Conservation (phyloP, 2,797 vertebrate species). For the Morelia viridis region DNA sequence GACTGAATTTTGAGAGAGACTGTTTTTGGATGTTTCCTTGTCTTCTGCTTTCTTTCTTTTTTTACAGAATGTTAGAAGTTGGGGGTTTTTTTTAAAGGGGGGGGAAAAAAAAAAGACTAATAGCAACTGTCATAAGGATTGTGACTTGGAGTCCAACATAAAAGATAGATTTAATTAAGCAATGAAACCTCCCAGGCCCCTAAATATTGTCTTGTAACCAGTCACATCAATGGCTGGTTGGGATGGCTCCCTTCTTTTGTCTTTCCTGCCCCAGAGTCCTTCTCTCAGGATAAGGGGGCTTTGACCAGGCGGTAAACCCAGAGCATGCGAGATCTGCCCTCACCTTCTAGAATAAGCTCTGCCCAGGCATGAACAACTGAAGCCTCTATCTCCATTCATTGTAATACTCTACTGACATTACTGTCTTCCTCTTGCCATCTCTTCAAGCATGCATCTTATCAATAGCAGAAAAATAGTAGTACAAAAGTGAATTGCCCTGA, state of each 20-base stretch:
- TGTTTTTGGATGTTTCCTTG: no score
- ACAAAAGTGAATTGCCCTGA: conserved; percentile 41
- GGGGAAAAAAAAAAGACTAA: neutral
- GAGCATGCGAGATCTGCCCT: neutral
- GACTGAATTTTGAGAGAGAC: no score
- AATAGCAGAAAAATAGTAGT: conserved; percentile 44
- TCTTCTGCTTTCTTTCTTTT: no score
- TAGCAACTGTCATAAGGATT: neutral
- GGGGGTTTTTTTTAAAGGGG: no score
- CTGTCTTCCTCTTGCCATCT: neutral
- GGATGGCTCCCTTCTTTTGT: conserved; percentile 3
- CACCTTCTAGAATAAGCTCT: neutral
- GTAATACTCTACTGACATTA: conserved; percentile 48
- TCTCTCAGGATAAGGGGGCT: neutral
- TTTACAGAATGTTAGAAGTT: no score
- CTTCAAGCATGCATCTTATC: conserved; percentile 15
- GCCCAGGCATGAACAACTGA: conserved; percentile 29
- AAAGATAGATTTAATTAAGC: conserved; percentile 16
- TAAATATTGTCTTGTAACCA: neutral
- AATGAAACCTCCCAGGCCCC: neutral
- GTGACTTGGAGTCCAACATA: conserved; percentile 9
- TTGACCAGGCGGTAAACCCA: conserved; percentile 56
- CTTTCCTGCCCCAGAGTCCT: neutral
- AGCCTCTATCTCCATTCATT: conserved; percentile 45
- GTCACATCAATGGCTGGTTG: neutral